Evolutionary conservation across 2,888 invertebrate species (phyloP).

Genomic region (Meloe dianella): DNA sequence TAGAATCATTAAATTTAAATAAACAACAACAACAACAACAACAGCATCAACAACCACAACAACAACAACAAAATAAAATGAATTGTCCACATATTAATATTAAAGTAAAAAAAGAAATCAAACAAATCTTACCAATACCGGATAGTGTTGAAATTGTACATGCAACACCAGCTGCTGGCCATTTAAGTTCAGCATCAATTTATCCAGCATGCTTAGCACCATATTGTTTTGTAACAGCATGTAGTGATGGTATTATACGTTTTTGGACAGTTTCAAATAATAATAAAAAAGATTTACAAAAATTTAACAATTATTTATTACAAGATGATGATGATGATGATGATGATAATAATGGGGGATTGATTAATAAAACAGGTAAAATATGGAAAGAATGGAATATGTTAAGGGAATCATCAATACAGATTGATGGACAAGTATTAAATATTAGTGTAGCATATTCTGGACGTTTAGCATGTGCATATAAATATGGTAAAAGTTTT

Average conservation of each 20-base stretch:
- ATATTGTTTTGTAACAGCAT: conserved; percentile 94
- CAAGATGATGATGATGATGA: conserved; percentile 55
- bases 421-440: conserved; percentile 75
- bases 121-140: conserved; percentile 85
- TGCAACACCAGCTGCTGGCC: conserved; percentile 95
- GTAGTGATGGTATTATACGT: conserved; percentile 89
- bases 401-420: conserved; percentile 68
- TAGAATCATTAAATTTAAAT: conserved; percentile 58
- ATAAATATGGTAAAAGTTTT: conserved; percentile 90
- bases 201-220: conserved; percentile 99
- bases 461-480: conserved; percentile 96
- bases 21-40: conserved; percentile 41
- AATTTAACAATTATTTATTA: conserved; percentile 46
- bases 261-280: conserved; percentile 73
- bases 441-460: conserved; percentile 98
- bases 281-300: conserved; percentile 46
- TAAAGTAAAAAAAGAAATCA: conserved; percentile 90
- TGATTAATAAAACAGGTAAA: conserved; percentile 47
- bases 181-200: conserved; percentile 95
- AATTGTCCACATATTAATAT: conserved; percentile 78
- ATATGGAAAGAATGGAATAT: conserved; percentile 54
- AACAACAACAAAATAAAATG: conserved; percentile 20
- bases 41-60: too few species aligned
- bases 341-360: conserved; percentile 47
- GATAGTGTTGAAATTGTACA: conserved; percentile 91